These are phyloP conservation scores for Chaitophorus viminalis DNA, from an alignment of 2,888 invertebrate species.

Conservation along the genomic window DNA sequence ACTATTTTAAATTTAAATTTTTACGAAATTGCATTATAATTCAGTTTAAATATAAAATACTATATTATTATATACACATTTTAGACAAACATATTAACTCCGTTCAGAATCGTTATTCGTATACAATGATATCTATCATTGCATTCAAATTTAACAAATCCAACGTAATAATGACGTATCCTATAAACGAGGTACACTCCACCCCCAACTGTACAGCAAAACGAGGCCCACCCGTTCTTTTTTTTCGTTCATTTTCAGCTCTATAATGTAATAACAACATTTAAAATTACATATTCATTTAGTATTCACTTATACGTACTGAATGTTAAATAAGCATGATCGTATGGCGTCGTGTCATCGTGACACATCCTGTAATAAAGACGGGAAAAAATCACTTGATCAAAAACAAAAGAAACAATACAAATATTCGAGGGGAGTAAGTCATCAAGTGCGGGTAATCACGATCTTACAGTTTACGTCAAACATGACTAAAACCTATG, in stretches of 20 bases:
- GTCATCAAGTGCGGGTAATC: not conserved
- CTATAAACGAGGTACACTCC: too few species aligned
- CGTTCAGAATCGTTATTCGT: too few species aligned
- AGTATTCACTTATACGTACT: not conserved
- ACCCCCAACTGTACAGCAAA: too few species aligned
- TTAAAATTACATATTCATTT: slow-evolving; percentile 5
- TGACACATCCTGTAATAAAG: slow-evolving; percentile 23
- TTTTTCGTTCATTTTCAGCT: not conserved
- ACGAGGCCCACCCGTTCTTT: too few species aligned
- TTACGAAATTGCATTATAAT: too few species aligned
- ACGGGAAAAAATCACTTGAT: not conserved
- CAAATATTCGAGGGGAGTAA: not conserved
- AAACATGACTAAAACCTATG: not conserved
- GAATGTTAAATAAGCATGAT: not conserved
- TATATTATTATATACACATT: too few species aligned
- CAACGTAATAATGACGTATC: too few species aligned
- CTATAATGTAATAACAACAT: not conserved
- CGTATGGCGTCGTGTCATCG: not conserved
- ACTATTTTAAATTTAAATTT: too few species aligned
- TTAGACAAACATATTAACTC: too few species aligned
- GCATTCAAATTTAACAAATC: too few species aligned
- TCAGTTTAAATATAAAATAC: too few species aligned
- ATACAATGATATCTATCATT: too few species aligned
- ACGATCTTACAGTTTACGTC: not conserved
- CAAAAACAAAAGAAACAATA: not conserved